Percentiles rank a stretch among this genome's conserved stretches.
These are phyloP conservation scores for Drosophila neocordata DNA, from an alignment of 1,140 invertebrate species.

Conservation along the genomic window DNA sequence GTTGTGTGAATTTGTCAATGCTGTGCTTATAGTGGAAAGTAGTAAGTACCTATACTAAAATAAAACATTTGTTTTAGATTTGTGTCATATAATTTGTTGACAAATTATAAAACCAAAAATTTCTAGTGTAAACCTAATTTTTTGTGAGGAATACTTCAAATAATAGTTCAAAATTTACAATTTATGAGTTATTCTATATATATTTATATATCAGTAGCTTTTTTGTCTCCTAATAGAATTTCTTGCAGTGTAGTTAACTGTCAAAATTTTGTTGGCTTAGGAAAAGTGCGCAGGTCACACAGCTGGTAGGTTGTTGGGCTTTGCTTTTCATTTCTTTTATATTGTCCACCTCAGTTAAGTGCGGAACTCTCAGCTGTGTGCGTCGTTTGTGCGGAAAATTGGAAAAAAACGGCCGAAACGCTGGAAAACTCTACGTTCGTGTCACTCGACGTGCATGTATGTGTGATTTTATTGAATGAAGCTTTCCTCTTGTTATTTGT, in stretches of 20 bases:
- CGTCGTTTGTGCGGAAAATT: conserved; percentile 66
- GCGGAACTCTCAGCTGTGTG: conserved; percentile 79
- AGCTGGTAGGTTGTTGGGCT: conserved; percentile 33
- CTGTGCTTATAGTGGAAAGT: conserved; percentile 48
- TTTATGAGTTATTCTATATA: too few species aligned
- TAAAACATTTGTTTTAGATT: background rate
- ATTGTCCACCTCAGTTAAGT: conserved; percentile 60
- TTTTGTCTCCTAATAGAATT: too few species aligned
- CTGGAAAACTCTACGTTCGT: conserved; percentile 56
- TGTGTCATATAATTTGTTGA: too few species aligned
- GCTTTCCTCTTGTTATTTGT: conserved; percentile 31
- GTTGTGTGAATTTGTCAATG: conserved; percentile 58
- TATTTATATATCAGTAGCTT: too few species aligned
- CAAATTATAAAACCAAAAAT: too few species aligned
- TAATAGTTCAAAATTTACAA: too few species aligned
- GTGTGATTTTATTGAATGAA: conserved; percentile 39
- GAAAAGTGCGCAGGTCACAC: conserved; percentile 52
- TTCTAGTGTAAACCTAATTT: too few species aligned
- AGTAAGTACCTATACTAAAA: conserved; percentile 43
- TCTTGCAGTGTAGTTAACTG: conserved; percentile 53
- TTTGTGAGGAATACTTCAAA: too few species aligned
- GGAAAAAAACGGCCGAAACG: conserved; percentile 50
- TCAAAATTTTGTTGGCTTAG: conserved; percentile 19
- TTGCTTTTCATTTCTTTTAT: conserved; percentile 1
- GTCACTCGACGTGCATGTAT: conserved; percentile 71